phyloP scores from a whole-genome alignment of 1,140 invertebrate genomes.

The Drosophila lacertosa region DNA sequence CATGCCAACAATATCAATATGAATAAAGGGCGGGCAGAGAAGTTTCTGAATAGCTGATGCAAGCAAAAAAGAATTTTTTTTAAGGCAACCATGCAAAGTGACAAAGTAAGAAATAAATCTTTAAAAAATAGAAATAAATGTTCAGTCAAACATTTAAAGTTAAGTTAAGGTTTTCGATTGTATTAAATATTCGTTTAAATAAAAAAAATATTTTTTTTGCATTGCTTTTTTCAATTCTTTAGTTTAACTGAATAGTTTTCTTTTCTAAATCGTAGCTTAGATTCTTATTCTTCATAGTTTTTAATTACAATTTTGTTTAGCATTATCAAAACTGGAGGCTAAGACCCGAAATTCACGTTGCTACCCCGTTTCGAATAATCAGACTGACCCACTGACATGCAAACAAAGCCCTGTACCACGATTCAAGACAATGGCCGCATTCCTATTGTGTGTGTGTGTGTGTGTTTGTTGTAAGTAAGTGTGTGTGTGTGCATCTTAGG shows the following conservation, averaged over 20 bases:
- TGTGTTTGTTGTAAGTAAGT: slow-evolving; percentile 29
- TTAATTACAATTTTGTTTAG: too few relatives aligned
- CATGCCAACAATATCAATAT: slow-evolving; percentile 32
- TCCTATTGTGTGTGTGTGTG: slow-evolving; percentile 19
- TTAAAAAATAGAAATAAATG: too few relatives aligned
- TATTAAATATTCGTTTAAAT: too few relatives aligned
- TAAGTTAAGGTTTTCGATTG: too few relatives aligned
- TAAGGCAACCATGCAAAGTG: too few relatives aligned
- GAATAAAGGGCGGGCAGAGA: slow-evolving; percentile 21
- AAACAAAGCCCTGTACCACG: slow-evolving; percentile 66
- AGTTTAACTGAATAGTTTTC: too few relatives aligned
- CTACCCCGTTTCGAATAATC: slow-evolving; percentile 33
- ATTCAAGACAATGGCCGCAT: slow-evolving; percentile 65
- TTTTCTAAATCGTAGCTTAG: too few relatives aligned
- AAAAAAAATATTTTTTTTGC: too few relatives aligned
- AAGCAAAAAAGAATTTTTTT: neutral
- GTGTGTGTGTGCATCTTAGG: slow-evolving; percentile 69
- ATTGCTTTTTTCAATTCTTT: too few relatives aligned
- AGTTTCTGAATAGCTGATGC: neutral
- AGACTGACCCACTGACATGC: slow-evolving; percentile 75
- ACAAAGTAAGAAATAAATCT: too few relatives aligned
- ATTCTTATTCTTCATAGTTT: too few relatives aligned
- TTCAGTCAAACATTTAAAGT: too few relatives aligned
- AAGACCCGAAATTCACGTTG: slow-evolving; percentile 8
- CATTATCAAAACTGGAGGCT: neutral